Base-by-base conservation (phyloP, 2,113 vertebrate genomes). In the Chrysemys picta region DNA sequence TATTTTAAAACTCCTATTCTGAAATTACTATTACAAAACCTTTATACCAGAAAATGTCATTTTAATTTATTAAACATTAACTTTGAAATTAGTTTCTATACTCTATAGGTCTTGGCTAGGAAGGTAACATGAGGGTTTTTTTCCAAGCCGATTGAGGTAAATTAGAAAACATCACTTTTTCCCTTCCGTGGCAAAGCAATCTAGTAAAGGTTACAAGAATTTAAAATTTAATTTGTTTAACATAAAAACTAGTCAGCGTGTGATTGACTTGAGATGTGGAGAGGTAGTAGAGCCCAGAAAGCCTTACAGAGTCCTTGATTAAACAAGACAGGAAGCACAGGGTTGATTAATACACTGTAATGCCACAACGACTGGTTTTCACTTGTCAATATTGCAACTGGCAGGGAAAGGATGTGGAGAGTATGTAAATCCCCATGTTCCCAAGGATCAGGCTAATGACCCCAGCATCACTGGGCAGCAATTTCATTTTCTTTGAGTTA, bases 201-300 rank as follows among this genome's bases (percentile, higher is more conserved):
- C 85, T 83, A 91, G 49, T 31, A 88, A 96, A 94, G 29, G 24
- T 53, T 88, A 27, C 31, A 49, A 75, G 91, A 97, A 95, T 91
- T 62, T 82, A 86, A 57, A 96, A 95, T 96, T 94, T 94, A 96
- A 97, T 95, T 97, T 97, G 80, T 83, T 95, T 94, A 96, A 96
- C 38, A 47, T 88, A 91, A 95, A 3, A 94, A 17, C 62, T 69
- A 94, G 92, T 82, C 92, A 94, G 45, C 8, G 49, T 93, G 91
- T 95, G 94, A 97, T 96, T 97, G 89, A 95, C 95, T 96, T 72
- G 85, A 97, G 91, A 94, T 94, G 56, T 82, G n/a, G 88, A 85
- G 94, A 92, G 59, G 84, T 84, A 96, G 85, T 84, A 93, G 88
- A 93, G 85, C 94, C 94, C 59, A 62, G 96, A 92, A 96, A 87